Base-by-base conservation (phyloP, 2,797 vertebrate genomes). In the Jordanella pulchra region DNA sequence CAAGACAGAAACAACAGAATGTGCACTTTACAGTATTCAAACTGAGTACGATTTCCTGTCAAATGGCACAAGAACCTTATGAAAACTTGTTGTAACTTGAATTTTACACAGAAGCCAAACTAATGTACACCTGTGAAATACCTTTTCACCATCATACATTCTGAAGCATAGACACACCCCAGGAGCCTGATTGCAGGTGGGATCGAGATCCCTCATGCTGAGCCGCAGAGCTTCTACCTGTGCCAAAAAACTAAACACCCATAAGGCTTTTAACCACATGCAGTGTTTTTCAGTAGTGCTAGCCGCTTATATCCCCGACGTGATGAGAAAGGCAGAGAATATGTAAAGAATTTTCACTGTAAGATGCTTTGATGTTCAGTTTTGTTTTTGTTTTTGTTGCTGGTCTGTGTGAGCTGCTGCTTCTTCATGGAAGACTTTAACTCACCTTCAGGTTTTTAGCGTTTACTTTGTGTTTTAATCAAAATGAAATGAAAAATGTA, bases 191-290 rank as follows among this genome's bases (percentile, higher is more conserved):
- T 84, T 56, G 48, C 80, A 72, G 75, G 79, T 71, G 72, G 82
- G 73, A 76, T 88, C 71, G 76, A 89, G 76, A 87, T 84, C 85
- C 78, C 74, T 83, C 82, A 86, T 78, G 75, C 69, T 77, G 81
- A 61, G 67, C 65, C 81, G 70, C 78, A 74, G 67, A 69, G 72
- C 71, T 77, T 65, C 45, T 54, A 47, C 64, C 65, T 67, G 32
- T 76, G 81, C 78, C 76, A 76, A 75, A 54, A 74, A 72, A 78
- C 69, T 69, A 77, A 87, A 77, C 54, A 84, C 77, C 78, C 68
- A 75, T 32, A 27, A 35, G 64, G 55, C 45, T 69, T 58, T 3
- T 44, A 60, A 71, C 56, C 48, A 75, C 42, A 67, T 69, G 69
- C 50, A 73, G 74, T 39, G 75, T 76, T 79, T 45, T 51, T n/a